Base-by-base conservation (phyloP, 2,888 invertebrate species). In the Platycheirus albimanus region DNA sequence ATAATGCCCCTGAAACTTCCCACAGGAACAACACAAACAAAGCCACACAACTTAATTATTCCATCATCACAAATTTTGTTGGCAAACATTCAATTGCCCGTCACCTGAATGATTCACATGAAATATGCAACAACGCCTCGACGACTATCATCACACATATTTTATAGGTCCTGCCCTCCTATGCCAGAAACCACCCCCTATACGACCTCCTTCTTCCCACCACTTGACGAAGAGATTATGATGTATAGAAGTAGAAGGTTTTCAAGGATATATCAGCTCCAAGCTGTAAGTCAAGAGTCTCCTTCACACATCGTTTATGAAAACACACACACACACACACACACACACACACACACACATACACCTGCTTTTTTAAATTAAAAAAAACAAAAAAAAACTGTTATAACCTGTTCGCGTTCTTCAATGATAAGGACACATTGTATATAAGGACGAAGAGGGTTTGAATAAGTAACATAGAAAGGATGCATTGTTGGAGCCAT, bases 31-130 rank as follows among this genome's bases (percentile, higher is more conserved):
- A n/a, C 2, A 64, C 1, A 51, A 36, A 38, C 64, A 64, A 49
- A 15, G 33, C 24, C 43, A 56, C 66, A 56, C 71, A 72, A 77
- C 77, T 81, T 81, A 71, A 81, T 81, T 81, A 81, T 81, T 81
- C 81, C 77, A 81, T 81, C 77, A 81, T 72, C 77, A 63, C 49
- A 77, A 81, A 81, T 77, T 77, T 72, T 81, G 71, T 81, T 77
- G 71, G 77, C 77, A 81, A 81, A 81, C 81, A 81, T 81, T 81
- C 81, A 81, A 81, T 81, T 81, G 81, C 77, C 81, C 81, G 77
- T 81, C 81, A 81, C 77, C 63, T 77, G 81, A 81, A 61, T 54
- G 77, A 77, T 81, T 81, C 63, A 24, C 77, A 77, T 81, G 61
- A 77, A 72, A 81, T 77, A 77, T 81, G 81, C 81, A 81, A 77